These are phyloP conservation scores for Chrysoperla carnea DNA, from an alignment of 1,140 invertebrate species.

Conservation along the genomic window DNA sequence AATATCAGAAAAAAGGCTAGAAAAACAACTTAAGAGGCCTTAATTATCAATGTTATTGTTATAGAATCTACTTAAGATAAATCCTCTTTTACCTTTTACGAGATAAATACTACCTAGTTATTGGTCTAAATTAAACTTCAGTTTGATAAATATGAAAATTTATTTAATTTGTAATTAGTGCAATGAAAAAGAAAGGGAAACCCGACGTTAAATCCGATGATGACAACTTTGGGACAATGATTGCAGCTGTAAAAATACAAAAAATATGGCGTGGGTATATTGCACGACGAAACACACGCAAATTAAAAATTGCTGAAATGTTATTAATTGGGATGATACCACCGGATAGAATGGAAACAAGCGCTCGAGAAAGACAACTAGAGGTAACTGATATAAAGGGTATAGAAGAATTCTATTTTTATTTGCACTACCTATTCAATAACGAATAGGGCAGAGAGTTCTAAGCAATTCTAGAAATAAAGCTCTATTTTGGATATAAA, in stretches of 20 bases:
- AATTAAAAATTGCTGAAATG: conserved; percentile 64
- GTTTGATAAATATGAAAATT: too few species aligned
- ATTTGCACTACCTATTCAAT: too few species aligned
- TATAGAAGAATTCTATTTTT: conserved; percentile 1
- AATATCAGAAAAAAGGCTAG: too few species aligned
- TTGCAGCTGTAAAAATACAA: conserved; percentile 59
- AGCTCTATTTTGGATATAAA: too few species aligned
- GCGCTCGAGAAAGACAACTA: conserved; percentile 24
- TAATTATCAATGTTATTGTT: too few species aligned
- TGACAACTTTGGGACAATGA: conserved; percentile 24
- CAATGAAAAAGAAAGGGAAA: conserved; percentile 51
- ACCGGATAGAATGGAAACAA: conserved; percentile 24
- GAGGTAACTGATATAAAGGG: conserved; percentile 20
- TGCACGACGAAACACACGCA: conserved; percentile 46
- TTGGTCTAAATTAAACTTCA: too few species aligned
- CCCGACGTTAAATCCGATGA: conserved; percentile 28
- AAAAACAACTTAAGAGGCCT: too few species aligned
- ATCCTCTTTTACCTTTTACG: too few species aligned
- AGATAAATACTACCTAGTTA: too few species aligned
- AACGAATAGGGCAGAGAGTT: neutral
- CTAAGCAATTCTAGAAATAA: conserved; percentile 2
- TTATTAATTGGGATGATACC: conserved; percentile 59
- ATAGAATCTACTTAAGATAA: too few species aligned
- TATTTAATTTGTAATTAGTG: too few species aligned
- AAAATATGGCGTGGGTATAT: conserved; percentile 66